Evolutionary conservation across 1,140 invertebrate species (phyloP), one percentile per base, ranked within the genome.

Genomic region (Drosophila kohkoa): DNA sequence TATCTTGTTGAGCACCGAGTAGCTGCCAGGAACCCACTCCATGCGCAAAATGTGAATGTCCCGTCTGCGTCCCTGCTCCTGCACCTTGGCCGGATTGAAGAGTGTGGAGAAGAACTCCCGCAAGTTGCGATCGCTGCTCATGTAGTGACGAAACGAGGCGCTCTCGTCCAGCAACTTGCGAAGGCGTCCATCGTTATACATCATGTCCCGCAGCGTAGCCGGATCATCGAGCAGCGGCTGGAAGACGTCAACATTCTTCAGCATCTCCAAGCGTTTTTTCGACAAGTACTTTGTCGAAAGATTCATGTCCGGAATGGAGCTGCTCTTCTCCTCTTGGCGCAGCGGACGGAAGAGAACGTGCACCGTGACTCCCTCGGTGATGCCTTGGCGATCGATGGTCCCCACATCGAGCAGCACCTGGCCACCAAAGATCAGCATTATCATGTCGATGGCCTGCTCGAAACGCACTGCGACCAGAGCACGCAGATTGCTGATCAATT

Each of bases 311-410:
- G 20, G 3, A 4, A 0, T 4, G 11, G 1, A 10, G 6, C 1
- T 10, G 3, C 5, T 28, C 1, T 35, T 8, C 1, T 28, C 2
- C 5, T 43, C 41, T 1, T 1, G 35, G 1, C 1, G 43, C 6
- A 28, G 30, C 25, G 62, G 52, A 1, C 75, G 67, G 6, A 79
- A 79, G 4, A 88, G 51, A 25, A 88, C 81, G 8, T 88, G 58
- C 0, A 88, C 85, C 4, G 68, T 89, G 1, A 89, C 85, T 0
- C 85, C 85, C 13, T 81, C 69, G 5, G 59, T 80, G n/a, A 88
- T 88, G n/a, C 85, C 85, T 16, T 63, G 45, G 2, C 54, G 25
- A 49, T 68, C 81, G n/a, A 88, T 81, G 15, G 85, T 89, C 11
- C 81, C 85, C 35, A 38, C 75, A 38, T 88, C 85, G 0, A 15